Evolutionary conservation across 2,113 vertebrate species (phyloP).

Genomic region (Blennius ocellaris): DNA sequence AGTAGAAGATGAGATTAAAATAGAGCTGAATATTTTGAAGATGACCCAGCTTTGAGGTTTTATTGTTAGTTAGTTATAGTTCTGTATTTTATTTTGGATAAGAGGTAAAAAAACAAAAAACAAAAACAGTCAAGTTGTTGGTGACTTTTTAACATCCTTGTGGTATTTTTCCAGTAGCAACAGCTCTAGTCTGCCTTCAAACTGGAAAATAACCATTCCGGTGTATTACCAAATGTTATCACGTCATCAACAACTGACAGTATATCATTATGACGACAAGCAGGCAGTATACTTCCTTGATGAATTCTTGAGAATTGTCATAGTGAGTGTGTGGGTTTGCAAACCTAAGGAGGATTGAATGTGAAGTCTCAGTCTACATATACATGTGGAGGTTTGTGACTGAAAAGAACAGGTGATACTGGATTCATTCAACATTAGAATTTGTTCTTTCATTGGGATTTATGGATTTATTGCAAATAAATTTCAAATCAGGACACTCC

Average conservation of each 20-base stretch:
- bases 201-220: too few species aligned
- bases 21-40: constrained; percentile 57
- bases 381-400: background rate
- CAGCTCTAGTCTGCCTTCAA: too few species aligned
- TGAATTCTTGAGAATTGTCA: too few species aligned
- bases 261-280: too few species aligned
- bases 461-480: background rate
- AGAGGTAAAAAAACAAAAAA: background rate
- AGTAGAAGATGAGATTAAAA: constrained; percentile 48
- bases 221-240: too few species aligned
- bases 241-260: too few species aligned
- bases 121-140: background rate
- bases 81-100: background rate
- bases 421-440: background rate
- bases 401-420: background rate
- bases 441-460: constrained; percentile 1
- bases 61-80: too few species aligned
- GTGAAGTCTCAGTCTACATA: background rate
- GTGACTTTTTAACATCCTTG: background rate
- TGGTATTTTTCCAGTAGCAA: background rate
- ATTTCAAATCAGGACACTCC: too few species aligned
- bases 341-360: too few species aligned
- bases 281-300: too few species aligned
- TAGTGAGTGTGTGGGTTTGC: too few species aligned
- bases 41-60: constrained; percentile 58